Conservation (phyloP, 2,797 vertebrate species). For the Sciurus vulgaris region DNA sequence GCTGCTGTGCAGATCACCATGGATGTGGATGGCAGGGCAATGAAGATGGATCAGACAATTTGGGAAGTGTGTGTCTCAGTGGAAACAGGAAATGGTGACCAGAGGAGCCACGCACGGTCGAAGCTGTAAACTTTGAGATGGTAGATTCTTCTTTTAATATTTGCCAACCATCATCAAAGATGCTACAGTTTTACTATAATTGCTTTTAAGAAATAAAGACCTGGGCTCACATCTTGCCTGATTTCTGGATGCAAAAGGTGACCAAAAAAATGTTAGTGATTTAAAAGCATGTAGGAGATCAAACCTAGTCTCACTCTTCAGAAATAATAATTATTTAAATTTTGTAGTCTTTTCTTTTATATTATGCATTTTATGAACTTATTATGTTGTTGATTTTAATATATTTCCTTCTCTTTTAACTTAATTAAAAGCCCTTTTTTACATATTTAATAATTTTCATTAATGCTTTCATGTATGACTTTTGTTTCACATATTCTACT, state of each 20-base stretch:
- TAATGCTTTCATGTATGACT: not conserved
- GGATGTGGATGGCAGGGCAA: accelerated
- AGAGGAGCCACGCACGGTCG: too few species aligned
- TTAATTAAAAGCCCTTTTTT: not conserved
- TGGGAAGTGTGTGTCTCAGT: not conserved
- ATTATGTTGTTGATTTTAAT: not conserved
- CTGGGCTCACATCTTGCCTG: not conserved
- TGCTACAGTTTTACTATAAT: not conserved
- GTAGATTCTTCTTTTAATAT: not conserved
- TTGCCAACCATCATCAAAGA: not conserved
- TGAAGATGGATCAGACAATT: not conserved
- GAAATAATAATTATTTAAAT: not conserved
- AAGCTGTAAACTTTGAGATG: not conserved
- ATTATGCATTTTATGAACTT: not conserved
- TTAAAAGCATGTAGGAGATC: too few species aligned
- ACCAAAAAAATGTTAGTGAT: too few species aligned
- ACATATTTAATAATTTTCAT: not conserved
- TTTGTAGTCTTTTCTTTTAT: not conserved
- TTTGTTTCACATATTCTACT: not conserved
- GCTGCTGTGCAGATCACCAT: not conserved
- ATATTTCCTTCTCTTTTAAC: not conserved
- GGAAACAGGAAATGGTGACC: not conserved
- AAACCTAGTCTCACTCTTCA: not conserved
- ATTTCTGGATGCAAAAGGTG: not conserved
- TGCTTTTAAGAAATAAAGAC: not conserved